Evolutionary conservation across 2,888 invertebrate species (phyloP).

Genomic region (Drosophila gaucha): DNA sequence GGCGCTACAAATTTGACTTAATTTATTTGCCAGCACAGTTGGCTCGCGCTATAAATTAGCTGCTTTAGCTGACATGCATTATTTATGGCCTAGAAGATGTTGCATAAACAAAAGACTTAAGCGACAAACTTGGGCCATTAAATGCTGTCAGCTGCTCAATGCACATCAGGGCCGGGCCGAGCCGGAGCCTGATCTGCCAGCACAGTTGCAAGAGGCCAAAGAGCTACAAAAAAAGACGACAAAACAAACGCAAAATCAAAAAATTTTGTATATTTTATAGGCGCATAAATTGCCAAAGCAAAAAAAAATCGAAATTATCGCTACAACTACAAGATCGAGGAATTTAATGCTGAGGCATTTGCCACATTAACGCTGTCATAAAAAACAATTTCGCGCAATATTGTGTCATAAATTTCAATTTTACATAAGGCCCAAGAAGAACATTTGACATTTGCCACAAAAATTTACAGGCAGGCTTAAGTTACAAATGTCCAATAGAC

Average conservation of each 20-base stretch:
- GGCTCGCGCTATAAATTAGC: slow-evolving; percentile 51
- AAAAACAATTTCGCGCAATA: slow-evolving; percentile 60
- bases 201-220: slow-evolving; percentile 21
- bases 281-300: slow-evolving; percentile 56
- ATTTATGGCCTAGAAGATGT: slow-evolving; percentile 51
- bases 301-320: slow-evolving; percentile 9
- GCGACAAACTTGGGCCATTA: slow-evolving; percentile 59
- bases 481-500: slow-evolving; percentile 22
- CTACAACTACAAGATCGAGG: slow-evolving; percentile 20
- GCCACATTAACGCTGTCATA: slow-evolving; percentile 65
- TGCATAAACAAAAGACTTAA: slow-evolving; percentile 70
- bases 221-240: slow-evolving; percentile 10
- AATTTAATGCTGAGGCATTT: slow-evolving; percentile 55
- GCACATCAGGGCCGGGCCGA: slow-evolving; percentile 62
- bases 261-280: slow-evolving; percentile 58
- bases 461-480: slow-evolving; percentile 31
- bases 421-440: slow-evolving; percentile 42
- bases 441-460: slow-evolving; percentile 41
- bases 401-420: slow-evolving; percentile 62
- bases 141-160: slow-evolving; percentile 36
- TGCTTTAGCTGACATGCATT: slow-evolving; percentile 34
- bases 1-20: slow-evolving; percentile 32
- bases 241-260: slow-evolving; percentile 34
- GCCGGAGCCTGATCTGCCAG: neutral
- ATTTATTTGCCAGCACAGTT: slow-evolving; percentile 49